phyloP scores from a whole-genome alignment of 2,888 invertebrate species.

The Cryptophagus acutangulus region DNA sequence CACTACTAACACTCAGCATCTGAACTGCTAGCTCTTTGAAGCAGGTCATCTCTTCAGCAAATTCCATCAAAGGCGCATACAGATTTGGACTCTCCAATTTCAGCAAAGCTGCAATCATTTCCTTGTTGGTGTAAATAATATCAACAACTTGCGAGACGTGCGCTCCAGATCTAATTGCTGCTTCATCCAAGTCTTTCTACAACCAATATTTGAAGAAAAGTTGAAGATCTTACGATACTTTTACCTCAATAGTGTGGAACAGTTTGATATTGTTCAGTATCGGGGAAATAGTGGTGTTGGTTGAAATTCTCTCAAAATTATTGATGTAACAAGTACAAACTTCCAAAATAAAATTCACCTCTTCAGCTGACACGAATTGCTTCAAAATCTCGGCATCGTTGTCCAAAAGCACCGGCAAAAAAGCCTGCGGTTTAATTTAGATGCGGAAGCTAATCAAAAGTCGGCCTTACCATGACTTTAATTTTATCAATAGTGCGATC shows the following conservation, averaged over 20 bases:
- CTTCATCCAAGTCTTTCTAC: background rate
- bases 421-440: background rate
- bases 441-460: background rate
- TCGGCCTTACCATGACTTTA: background rate
- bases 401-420: background rate
- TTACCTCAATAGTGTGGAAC: background rate
- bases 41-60: background rate
- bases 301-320: background rate
- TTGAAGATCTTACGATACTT: constrained; percentile 1
- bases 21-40: background rate
- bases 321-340: background rate
- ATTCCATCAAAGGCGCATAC: background rate
- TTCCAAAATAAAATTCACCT: background rate
- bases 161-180: background rate
- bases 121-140: background rate
- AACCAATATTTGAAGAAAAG: background rate
- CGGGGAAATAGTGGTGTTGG: background rate
- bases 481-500: background rate
- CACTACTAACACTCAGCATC: background rate
- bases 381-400: constrained; percentile 1
- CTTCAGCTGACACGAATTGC: background rate
- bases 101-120: background rate
- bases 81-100: background rate
- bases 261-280: constrained; percentile 1
- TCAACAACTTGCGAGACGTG: constrained; percentile 2